Conservation (phyloP, 2,113 vertebrate species). For the Atractosteus spatula region DNA sequence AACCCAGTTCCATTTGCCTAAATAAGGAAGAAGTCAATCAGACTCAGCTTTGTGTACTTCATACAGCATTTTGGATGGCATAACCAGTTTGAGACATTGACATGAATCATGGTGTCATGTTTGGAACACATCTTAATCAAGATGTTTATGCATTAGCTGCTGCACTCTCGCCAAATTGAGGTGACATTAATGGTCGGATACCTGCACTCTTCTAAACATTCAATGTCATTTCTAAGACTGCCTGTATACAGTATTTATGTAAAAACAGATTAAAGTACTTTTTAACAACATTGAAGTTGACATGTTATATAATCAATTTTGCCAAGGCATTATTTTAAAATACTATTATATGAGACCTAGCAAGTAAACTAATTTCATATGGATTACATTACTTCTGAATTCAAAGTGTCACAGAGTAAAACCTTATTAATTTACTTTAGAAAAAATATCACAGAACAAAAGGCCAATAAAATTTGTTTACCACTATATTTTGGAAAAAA, state of each 20-base stretch:
- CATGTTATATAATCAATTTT: background rate
- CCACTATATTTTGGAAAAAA: no score
- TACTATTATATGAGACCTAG: no score
- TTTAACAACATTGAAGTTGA: background rate
- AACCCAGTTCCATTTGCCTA: background rate
- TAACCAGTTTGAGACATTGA: background rate
- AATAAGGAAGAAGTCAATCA: background rate
- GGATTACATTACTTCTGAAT: no score
- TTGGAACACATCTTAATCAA: background rate
- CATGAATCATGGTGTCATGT: background rate
- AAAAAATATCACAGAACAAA: no score
- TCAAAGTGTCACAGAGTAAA: no score
- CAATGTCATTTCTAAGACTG: background rate
- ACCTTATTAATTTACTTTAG: no score
- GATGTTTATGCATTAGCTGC: background rate
- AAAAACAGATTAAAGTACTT: background rate
- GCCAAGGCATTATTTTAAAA: background rate
- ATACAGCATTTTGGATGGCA: background rate
- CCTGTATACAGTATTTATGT: background rate
- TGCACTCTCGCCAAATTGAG: background rate
- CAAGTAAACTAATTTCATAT: no score
- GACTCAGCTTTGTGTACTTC: background rate
- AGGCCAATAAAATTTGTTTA: no score
- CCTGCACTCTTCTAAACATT: background rate
- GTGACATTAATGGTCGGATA: slow-evolving; percentile 1